Evolutionary conservation across 1,140 invertebrate species (phyloP).

Genomic region (Trissolcus basalis): DNA sequence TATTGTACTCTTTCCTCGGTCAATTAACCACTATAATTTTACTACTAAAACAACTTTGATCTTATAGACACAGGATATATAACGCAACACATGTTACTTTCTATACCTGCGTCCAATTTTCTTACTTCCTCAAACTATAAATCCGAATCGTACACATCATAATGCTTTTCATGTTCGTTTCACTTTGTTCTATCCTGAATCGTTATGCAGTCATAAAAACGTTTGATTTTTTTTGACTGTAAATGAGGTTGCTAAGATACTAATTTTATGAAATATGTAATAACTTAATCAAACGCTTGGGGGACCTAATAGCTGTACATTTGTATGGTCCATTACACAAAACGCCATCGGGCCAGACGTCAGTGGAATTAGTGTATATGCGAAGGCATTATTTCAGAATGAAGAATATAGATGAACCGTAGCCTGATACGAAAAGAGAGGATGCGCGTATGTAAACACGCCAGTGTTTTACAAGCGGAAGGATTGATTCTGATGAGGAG

Average conservation of each 20-base stretch:
- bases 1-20: too few species aligned
- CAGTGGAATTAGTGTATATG: slow-evolving; percentile 44
- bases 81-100: too few species aligned
- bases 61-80: too few species aligned
- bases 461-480: slow-evolving; percentile 46
- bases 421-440: slow-evolving; percentile 42
- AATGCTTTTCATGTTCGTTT: neutral
- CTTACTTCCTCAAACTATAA: too few species aligned
- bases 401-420: slow-evolving; percentile 41
- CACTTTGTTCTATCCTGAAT: neutral
- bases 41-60: too few species aligned
- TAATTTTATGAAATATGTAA: slow-evolving; percentile 49
- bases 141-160: too few species aligned
- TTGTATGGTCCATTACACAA: slow-evolving; percentile 55
- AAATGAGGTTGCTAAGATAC: slow-evolving; percentile 42
- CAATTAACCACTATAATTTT: too few species aligned
- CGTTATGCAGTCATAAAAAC: too few species aligned
- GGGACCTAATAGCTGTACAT: slow-evolving; percentile 41
- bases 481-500: slow-evolving; percentile 45
- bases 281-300: slow-evolving; percentile 51
- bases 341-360: slow-evolving; percentile 35
- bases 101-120: too few species aligned
- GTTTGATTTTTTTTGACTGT: slow-evolving; percentile 31
- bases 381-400: slow-evolving; percentile 39
- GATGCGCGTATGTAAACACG: slow-evolving; percentile 53